A percentile compares a stretch with the other conserved stretches of the same genome.
Conservation (phyloP, 2,797 vertebrate genomes). For the Gallirallus australis region DNA sequence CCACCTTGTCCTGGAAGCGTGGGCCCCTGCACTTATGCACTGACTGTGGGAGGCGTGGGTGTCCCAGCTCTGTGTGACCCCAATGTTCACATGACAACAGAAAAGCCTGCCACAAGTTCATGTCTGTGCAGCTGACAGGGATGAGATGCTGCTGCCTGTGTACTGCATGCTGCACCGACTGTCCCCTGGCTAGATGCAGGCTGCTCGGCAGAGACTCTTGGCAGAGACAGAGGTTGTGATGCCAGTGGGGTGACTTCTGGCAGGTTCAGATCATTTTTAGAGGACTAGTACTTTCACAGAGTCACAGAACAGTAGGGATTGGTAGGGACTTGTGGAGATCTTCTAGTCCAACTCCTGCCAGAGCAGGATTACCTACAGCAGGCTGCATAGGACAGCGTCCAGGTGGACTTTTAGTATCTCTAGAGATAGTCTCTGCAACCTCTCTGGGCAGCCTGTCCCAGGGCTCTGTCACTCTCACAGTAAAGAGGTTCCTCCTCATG, state of each 20-base stretch:
- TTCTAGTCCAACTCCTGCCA: too few relatives aligned
- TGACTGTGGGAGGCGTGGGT: not conserved
- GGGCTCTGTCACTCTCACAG: too few relatives aligned
- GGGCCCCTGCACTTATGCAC: not conserved
- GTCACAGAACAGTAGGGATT: too few relatives aligned
- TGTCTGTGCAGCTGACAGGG: fast-evolving
- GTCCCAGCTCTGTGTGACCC: not conserved
- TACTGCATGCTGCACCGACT: not conserved
- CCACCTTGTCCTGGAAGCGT: not conserved
- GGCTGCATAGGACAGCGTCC: too few relatives aligned
- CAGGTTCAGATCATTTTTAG: not conserved
- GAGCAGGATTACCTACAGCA: too few relatives aligned
- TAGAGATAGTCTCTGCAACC: too few relatives aligned
- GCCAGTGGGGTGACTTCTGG: not conserved
- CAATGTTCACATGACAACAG: fast-evolving
- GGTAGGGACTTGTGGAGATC: too few relatives aligned
- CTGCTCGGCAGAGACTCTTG: not conserved
- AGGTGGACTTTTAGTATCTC: too few relatives aligned
- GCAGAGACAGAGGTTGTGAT: fast-evolving
- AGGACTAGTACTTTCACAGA: not conserved
- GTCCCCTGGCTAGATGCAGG: not conserved
- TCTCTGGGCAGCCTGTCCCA: too few relatives aligned
- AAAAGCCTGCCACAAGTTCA: not conserved
- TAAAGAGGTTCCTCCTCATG: too few relatives aligned
- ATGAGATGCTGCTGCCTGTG: not conserved